Evolutionary conservation across 2,113 vertebrate species (phyloP).

Genomic region (cattle (Bos taurus)): DNA sequence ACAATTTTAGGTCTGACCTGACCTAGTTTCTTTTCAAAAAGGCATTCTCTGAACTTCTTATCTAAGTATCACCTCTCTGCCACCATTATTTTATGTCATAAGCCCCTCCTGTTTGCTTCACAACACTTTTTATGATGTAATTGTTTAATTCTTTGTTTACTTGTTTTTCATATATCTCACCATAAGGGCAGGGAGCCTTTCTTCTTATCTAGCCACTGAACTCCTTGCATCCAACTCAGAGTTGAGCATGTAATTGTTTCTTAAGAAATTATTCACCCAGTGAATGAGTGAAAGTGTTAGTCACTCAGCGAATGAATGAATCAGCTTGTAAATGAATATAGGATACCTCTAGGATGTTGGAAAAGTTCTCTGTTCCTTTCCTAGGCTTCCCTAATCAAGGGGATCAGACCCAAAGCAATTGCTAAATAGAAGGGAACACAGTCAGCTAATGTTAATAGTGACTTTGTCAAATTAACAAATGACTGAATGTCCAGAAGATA

Average conservation of each 20-base stretch:
- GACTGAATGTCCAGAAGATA: background rate
- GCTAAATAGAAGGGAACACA: background rate
- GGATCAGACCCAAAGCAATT: background rate
- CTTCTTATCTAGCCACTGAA: background rate
- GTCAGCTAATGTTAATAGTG: background rate
- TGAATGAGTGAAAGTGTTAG: background rate
- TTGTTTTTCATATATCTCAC: background rate
- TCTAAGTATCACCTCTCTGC: background rate
- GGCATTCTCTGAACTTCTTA: background rate
- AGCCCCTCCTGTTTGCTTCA: background rate
- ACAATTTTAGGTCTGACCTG: background rate
- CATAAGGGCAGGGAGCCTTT: background rate
- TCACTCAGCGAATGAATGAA: background rate
- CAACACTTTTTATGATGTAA: background rate
- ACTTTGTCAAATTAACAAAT: background rate
- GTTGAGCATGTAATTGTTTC: background rate
- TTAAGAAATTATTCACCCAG: background rate
- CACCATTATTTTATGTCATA: background rate
- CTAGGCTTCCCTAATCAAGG: background rate
- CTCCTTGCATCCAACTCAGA: background rate
- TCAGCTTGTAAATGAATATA: background rate
- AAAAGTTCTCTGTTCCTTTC: constrained; percentile 2
- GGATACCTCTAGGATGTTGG: background rate
- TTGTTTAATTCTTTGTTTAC: background rate
- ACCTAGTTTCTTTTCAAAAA: background rate